Evolutionary conservation across 2,113 vertebrate species (phyloP), one percentile per base, ranked within the genome.

Genomic region (Engystomops pustulosus): DNA sequence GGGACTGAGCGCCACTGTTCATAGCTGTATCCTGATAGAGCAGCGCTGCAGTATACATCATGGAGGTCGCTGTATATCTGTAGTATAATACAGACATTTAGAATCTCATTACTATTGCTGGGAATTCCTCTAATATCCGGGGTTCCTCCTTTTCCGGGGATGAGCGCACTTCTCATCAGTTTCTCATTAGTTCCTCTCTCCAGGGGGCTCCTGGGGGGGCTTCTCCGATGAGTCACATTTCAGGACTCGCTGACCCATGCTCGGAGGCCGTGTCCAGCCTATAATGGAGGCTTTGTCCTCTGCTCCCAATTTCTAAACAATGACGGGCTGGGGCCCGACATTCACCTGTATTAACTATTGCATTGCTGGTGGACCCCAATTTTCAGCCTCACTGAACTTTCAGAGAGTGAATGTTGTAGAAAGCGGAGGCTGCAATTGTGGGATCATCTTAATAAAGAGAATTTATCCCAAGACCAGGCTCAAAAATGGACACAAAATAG

Each of bases 211-310:
- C 81, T 53, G n/a, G n/a, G n/a, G n/a, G n/a, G n/a, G n/a, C 34
- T 12, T 27, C 14, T 58, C 49, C 80, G 25, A 6, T 27, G 81
- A 38, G 72, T 77, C 82, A n/a, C 25, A 44, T 78, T 84, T 53
- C 60, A 55, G 82, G 32, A 55, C 10, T 25, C 74, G 23, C 60
- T 78, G 72, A 77, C 72, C 82, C 44, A 9, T 27, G 71, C 14
- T 68, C 47, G 25, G 30, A 18, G 34, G 27, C 55, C 23, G 20
- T 83, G 70, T 45, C 80, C 45, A 12, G 12, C 15, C 6, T 55
- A 84, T 84, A 84, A 84, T 69, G 62, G 60, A 15, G 23, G 44
- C 51, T 78, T 84, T 84, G 82, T 84, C n/a, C 71, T 23, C 41
- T 8, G 10, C 58, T 2, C 81, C 10, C 27, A 38, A 49, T 25